Percentiles rank a stretch among this genome's conserved stretches.
Evolutionary conservation across 2,113 vertebrate genomes (phyloP).

Genomic region (Perca schrenkii): DNA sequence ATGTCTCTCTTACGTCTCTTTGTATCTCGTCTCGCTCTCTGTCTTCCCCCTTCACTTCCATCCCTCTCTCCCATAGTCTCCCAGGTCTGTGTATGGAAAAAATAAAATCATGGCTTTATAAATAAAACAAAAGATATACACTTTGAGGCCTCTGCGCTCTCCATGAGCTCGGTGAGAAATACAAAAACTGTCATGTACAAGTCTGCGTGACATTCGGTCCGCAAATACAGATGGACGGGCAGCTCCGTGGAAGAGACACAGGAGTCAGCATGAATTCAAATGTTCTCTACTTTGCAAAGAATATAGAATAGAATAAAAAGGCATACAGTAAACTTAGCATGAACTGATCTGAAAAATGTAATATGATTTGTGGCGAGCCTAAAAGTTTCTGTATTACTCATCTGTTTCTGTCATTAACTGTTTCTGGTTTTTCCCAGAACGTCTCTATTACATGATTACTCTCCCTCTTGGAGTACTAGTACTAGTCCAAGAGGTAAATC

Average conservation of each 20-base stretch:
- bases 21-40: conserved; percentile 8
- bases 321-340: conserved; percentile 17
- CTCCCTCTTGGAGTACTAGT: neutral
- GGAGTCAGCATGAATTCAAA: conserved; percentile 33
- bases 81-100: conserved; percentile 23
- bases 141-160: conserved; percentile 43
- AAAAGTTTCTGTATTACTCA: conserved; percentile 37
- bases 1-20: conserved; percentile 39
- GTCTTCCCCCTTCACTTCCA: neutral
- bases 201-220: conserved; percentile 30
- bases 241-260: conserved; percentile 11
- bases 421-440: conserved; percentile 2
- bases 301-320: neutral
- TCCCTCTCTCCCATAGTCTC: conserved; percentile 34
- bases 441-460: conserved; percentile 48
- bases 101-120: conserved; percentile 59
- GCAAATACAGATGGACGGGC: conserved; percentile 42
- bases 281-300: neutral
- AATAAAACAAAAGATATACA: conserved; percentile 70
- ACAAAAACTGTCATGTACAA: conserved; percentile 53
- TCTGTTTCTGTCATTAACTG: conserved; percentile 59
- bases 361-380: neutral
- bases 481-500: conserved; percentile 23
- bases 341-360: conserved; percentile 36
- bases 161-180: conserved; percentile 34